These are phyloP conservation scores for Crematogaster levior DNA, from an alignment of 2,888 invertebrate genomes.

Conservation along the genomic window DNA sequence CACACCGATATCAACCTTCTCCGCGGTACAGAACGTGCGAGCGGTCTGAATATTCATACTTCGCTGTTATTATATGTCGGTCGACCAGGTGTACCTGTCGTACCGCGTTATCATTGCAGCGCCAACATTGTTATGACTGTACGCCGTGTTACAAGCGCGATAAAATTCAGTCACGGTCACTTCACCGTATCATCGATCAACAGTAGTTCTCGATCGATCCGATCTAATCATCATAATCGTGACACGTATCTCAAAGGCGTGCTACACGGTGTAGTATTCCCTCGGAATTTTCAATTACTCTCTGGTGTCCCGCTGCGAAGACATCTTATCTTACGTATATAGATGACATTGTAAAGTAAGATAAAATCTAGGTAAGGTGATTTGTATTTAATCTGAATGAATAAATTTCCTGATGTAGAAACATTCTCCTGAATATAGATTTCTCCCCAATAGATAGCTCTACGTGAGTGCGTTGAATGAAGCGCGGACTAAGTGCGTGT, in stretches of 20 bases:
- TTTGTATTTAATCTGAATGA: constrained; percentile 27
- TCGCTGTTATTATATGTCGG: constrained; percentile 39
- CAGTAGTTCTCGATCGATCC: background rate
- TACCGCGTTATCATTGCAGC: constrained; percentile 6
- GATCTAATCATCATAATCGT: constrained; percentile 30
- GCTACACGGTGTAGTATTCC: background rate
- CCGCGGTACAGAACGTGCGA: background rate
- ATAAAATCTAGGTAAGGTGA: background rate
- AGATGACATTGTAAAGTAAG: background rate
- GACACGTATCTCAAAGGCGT: background rate
- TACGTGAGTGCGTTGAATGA: constrained; percentile 36
- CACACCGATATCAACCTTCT: constrained; percentile 19
- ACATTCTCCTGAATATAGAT: constrained; percentile 47
- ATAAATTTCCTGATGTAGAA: constrained; percentile 21
- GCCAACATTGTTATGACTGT: constrained; percentile 9
- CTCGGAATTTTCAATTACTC: background rate
- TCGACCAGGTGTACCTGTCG: constrained; percentile 33
- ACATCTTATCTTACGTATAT: background rate
- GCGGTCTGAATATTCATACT: constrained; percentile 47
- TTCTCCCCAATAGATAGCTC: constrained; percentile 13
- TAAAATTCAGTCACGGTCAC: constrained; percentile 28
- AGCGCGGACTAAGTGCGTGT: constrained; percentile 74
- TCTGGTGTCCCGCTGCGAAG: background rate
- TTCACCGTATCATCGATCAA: background rate
- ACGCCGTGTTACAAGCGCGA: background rate